Evolutionary conservation across 2,888 invertebrate species (phyloP), one percentile per base, ranked within the genome.

Genomic region (Synergus japonicus): DNA sequence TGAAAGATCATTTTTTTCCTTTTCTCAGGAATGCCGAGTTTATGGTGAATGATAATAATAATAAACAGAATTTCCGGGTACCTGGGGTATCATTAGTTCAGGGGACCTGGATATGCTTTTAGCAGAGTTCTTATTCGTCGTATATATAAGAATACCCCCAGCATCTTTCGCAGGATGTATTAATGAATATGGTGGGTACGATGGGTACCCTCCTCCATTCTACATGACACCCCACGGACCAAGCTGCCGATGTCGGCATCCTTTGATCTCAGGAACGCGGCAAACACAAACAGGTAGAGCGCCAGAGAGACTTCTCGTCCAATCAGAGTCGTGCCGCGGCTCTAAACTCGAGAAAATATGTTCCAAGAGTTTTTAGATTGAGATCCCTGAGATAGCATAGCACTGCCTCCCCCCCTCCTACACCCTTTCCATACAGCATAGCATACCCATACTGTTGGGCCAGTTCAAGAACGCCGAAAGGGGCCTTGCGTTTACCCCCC

Each of bases 191-290:
- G 85, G 85, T 82, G 80, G 49, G 85, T 80, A 80, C 37, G 37
- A 5, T 44, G 44, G 44, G 10, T 54, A 54, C 83, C 85, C 86
- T 85, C 82, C 86, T 80, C 84, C 86, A 82, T 87, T 88, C 88
- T 85, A 86, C 88, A 88, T 89, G 91, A 90, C 91, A 90, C 90
- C 90, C 91, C 89, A 88, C 86, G 89, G 86, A 89, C 87, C 86
- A 86, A 83, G 86, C 86, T 86, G 86, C 86, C 85, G 87, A 86
- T 76, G 88, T 86, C 89, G 89, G 89, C 86, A 49, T 78, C 84
- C 86, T 89, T 89, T 89, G 88, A 89, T 89, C 88, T 89, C 86
- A 80, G 82, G 85, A 85, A 87, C 86, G 87, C 84, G 83, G 85
- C 85, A 86, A 86, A 88, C 89, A 89, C 89, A 89, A 89, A 89